phyloP scores from a whole-genome alignment of 2,797 vertebrate genomes.

The Centroberyx gerrardi region DNA sequence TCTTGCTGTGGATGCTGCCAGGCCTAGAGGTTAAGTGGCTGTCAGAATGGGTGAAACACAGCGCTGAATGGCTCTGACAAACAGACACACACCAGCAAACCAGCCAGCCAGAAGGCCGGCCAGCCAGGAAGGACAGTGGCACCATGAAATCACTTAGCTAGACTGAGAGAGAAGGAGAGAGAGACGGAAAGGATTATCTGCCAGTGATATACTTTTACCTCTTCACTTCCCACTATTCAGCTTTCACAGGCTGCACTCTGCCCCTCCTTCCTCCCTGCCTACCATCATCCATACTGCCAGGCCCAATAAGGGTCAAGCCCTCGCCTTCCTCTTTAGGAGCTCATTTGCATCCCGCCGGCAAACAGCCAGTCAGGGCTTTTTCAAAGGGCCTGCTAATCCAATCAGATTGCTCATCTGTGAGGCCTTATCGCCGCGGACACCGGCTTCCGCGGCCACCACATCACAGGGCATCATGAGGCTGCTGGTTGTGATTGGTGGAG shows the following conservation, averaged over 20 bases:
- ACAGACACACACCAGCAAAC: constrained; percentile 64
- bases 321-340: constrained; percentile 76
- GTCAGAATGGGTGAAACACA: constrained; percentile 68
- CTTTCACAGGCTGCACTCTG: constrained; percentile 58
- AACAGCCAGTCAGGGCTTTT: constrained; percentile 82
- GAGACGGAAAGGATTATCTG: constrained; percentile 41
- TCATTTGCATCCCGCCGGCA: constrained; percentile 85
- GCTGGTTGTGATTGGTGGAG: constrained; percentile 76
- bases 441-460: constrained; percentile 79
- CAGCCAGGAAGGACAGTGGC: constrained; percentile 56
- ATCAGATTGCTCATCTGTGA: constrained; percentile 80
- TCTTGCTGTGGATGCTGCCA: constrained; percentile 49
- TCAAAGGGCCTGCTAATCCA: constrained; percentile 80
- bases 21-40: constrained; percentile 75
- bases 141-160: constrained; percentile 61
- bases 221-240: constrained; percentile 68
- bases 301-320: constrained; percentile 81
- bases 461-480: constrained; percentile 77
- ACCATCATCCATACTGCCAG: constrained; percentile 77
- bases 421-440: constrained; percentile 79
- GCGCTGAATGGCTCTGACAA: constrained; percentile 66
- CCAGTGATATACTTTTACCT: constrained; percentile 67
- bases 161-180: constrained; percentile 30
- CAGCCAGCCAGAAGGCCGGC: constrained; percentile 34
- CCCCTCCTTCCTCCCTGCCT: constrained; percentile 55